These are phyloP conservation scores for Nemurella pictetii DNA, from an alignment of 2,888 invertebrate species.

Conservation along the genomic window DNA sequence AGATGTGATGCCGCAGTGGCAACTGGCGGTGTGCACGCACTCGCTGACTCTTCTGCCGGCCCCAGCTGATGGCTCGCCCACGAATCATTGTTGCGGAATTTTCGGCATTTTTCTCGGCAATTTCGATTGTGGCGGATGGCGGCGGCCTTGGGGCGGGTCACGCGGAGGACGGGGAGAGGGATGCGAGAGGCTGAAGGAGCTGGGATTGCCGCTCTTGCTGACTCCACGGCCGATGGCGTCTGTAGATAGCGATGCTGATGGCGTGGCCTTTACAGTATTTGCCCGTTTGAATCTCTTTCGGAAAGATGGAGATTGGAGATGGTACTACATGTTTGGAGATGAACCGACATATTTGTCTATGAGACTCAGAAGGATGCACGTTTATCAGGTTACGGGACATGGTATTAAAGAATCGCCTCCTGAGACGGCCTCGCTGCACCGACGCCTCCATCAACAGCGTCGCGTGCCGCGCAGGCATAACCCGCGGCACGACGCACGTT, in stretches of 20 bases:
- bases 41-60: background rate
- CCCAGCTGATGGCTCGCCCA: background rate
- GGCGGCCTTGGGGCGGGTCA: background rate
- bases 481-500: background rate
- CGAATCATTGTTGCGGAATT: background rate
- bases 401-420: too few species aligned
- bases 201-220: background rate
- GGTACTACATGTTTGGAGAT: background rate
- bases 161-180: background rate
- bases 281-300: background rate
- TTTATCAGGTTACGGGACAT: too few species aligned
- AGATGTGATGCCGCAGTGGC: conserved; percentile 35
- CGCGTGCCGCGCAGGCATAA: background rate
- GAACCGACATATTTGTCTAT: too few species aligned
- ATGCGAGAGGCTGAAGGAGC: background rate
- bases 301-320: too few species aligned
- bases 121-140: background rate
- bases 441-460: background rate
- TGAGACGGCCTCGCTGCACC: too few species aligned
- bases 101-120: background rate
- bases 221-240: background rate
- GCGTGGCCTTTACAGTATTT: background rate
- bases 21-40: background rate
- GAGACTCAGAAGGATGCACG: too few species aligned
- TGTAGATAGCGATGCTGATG: background rate